phyloP scores from a whole-genome alignment of 2,797 vertebrate genomes.

The Pantherophis alleghaniensis region DNA sequence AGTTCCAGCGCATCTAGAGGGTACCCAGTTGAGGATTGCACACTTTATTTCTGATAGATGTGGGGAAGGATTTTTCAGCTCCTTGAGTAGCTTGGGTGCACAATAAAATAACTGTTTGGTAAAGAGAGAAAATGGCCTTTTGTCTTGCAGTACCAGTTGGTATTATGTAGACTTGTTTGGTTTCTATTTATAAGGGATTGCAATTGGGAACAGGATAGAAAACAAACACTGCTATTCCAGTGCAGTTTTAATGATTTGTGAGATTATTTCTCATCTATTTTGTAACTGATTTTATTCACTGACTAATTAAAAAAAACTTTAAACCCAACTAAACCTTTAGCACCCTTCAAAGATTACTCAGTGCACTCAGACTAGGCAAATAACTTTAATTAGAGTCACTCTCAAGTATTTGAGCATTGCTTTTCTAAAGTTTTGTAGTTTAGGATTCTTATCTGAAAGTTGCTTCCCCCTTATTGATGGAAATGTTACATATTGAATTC shows the following conservation, averaged over 20 bases:
- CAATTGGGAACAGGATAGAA: conserved; percentile 56
- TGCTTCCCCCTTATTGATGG: not conserved
- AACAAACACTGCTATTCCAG: conserved; percentile 60
- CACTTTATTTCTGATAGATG: conserved; percentile 58
- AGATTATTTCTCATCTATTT: conserved; percentile 52
- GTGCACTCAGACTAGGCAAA: not conserved
- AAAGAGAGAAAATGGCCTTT: conserved; percentile 65
- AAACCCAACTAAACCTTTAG: conserved; percentile 1
- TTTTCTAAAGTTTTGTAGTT: not conserved
- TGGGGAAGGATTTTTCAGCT: conserved; percentile 60
- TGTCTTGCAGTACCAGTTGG: conserved; percentile 80
- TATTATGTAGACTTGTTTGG: conserved; percentile 75
- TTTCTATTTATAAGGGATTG: conserved; percentile 69
- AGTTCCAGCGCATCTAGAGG: not conserved
- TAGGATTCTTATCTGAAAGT: not conserved
- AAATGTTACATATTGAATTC: not conserved
- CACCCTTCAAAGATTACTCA: not conserved
- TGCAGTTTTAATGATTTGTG: conserved; percentile 46
- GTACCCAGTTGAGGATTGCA: not conserved
- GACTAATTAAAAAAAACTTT: conserved; percentile 1
- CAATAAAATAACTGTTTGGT: conserved; percentile 74
- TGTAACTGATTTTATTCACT: conserved; percentile 27
- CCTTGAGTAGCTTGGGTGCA: conserved; percentile 53
- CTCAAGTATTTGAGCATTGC: not conserved
- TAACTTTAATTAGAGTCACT: not conserved